Conservation (phyloP, 2,797 vertebrate genomes). For the Echiichthys vipera region DNA sequence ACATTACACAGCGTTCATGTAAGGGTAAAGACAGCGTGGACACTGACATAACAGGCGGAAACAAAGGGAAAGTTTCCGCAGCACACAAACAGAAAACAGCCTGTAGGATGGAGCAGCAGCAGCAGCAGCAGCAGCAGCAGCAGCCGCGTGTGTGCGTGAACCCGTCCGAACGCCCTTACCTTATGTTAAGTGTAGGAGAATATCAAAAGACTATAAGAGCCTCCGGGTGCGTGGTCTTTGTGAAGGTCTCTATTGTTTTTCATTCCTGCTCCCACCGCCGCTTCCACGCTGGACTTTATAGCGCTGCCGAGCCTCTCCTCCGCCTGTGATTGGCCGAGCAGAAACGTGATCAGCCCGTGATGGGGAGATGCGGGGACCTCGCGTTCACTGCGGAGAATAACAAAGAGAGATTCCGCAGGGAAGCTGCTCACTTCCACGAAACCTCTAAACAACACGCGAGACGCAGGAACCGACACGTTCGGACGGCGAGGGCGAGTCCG, state of each 20-base stretch:
- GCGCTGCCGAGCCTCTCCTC: neutral
- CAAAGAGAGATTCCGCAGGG: neutral
- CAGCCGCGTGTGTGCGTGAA: too few species aligned
- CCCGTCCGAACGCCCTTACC: constrained; percentile 41
- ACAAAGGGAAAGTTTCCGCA: constrained; percentile 10
- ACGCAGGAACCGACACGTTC: neutral
- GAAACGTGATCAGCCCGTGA: constrained; percentile 64
- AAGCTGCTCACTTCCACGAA: too few species aligned
- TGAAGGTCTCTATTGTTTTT: constrained; percentile 45
- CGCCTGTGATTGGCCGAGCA: constrained; percentile 74
- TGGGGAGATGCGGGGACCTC: constrained; percentile 24
- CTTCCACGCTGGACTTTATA: constrained; percentile 56
- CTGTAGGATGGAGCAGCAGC: neutral
- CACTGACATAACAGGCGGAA: neutral
- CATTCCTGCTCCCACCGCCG: constrained; percentile 52
- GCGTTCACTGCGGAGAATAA: neutral
- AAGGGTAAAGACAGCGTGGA: neutral
- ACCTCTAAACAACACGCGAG: neutral
- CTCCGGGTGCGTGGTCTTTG: neutral
- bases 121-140: too few species aligned
- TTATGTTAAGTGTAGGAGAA: constrained; percentile 62
- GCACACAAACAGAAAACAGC: neutral
- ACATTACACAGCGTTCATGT: neutral
- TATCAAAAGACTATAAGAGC: constrained; percentile 29
- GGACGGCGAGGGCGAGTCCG: too few species aligned